Percentiles rank a stretch among this genome's conserved stretches.
These are phyloP conservation scores for Hipposideros armiger DNA, from an alignment of 2,113 vertebrate species.

Conservation along the genomic window DNA sequence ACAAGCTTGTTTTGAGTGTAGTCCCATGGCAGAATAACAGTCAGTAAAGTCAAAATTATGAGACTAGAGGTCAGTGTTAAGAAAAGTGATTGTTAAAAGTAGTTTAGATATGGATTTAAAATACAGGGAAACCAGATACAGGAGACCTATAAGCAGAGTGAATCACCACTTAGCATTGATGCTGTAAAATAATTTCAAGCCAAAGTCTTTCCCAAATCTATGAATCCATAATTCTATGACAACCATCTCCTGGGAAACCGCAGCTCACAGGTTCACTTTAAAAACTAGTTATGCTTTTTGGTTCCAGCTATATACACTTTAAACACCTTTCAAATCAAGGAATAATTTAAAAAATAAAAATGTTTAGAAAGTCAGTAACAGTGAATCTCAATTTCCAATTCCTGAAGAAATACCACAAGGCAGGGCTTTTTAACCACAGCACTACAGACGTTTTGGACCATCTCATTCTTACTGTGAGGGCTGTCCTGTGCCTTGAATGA, in stretches of 20 bases:
- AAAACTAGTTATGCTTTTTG: background rate
- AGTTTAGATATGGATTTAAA: constrained; percentile 13
- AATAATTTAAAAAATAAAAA: constrained; percentile 53
- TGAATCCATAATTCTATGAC: background rate
- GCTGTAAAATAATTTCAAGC: background rate
- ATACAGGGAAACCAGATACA: background rate
- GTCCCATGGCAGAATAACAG: background rate
- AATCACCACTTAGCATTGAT: background rate
- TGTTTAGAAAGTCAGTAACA: background rate
- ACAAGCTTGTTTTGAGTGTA: background rate
- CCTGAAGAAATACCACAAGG: constrained; percentile 2
- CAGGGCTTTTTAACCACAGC: background rate
- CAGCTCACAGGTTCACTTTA: background rate
- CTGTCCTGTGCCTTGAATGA: background rate
- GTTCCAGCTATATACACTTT: background rate
- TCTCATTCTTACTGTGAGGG: background rate
- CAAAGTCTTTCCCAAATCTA: background rate
- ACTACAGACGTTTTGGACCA: background rate
- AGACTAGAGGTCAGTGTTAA: background rate
- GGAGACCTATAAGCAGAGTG: background rate
- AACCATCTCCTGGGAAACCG: background rate
- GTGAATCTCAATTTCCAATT: constrained; percentile 3
- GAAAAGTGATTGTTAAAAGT: background rate
- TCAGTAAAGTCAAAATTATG: background rate
- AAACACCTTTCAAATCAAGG: constrained; percentile 11